Percentiles rank a stretch among this genome's conserved stretches.
Evolutionary conservation across 2,888 invertebrate genomes (phyloP).

Genomic region (Catocala nupta): DNA sequence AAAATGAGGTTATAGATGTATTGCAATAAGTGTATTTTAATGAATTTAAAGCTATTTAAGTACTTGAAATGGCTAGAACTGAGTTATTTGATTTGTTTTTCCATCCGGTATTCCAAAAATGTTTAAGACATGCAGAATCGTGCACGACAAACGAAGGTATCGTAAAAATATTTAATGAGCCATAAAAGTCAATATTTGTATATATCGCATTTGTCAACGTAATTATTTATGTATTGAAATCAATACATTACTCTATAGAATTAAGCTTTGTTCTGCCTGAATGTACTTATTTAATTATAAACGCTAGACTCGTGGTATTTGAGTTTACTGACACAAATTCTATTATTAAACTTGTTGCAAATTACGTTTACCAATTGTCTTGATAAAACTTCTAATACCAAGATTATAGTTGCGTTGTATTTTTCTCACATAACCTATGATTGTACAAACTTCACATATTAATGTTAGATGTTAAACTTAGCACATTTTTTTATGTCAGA

Average conservation of each 20-base stretch:
- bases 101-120: conserved; percentile 86
- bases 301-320: neutral
- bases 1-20: conserved; percentile 78
- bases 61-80: conserved; percentile 80
- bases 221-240: conserved; percentile 12
- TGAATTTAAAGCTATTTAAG: conserved; percentile 64
- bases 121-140: conserved; percentile 83
- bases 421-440: too few species aligned
- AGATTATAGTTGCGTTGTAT: too few species aligned
- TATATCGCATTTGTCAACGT: conserved; percentile 31
- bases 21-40: conserved; percentile 69
- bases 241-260: conserved; percentile 1
- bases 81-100: conserved; percentile 86
- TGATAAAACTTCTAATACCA: neutral
- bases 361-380: neutral
- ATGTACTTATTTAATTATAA: neutral
- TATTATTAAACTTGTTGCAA: conserved; percentile 5
- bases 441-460: too few species aligned
- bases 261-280: neutral
- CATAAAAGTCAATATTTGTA: conserved; percentile 31
- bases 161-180: conserved; percentile 16
- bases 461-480: too few species aligned
- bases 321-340: conserved; percentile 1
- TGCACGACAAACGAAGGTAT: conserved; percentile 76
- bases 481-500: too few species aligned